Base-by-base conservation (phyloP, 2,113 vertebrate species). In the Ranitomeya variabilis region DNA sequence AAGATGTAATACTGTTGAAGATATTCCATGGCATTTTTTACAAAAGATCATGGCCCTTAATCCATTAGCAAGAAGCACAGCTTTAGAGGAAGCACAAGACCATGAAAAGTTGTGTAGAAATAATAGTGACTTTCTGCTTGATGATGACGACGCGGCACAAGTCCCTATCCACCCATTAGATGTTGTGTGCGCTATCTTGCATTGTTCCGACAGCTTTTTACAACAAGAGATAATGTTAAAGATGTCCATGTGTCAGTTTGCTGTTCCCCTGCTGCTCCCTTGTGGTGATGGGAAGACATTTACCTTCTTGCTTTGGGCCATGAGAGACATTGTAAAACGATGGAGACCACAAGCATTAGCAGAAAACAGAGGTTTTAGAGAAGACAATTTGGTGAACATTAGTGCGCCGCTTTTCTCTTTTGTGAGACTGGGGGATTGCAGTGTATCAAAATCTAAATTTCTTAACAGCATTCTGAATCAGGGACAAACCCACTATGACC, bases 191-290 rank as follows among this genome's bases (percentile, higher is more conserved):
- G 94, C 94, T 15, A 84, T 94, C 2, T 91, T 94, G 90, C 92
- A 95, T 85, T 95, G 94, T 69, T 90, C 96, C 15, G 94, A 95
- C 74, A 90, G 89, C 54, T 95, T 95, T 79, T 91, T 96, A 87
- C 95, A 92, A 9, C 91, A 94, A 31, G 93, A 95, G 80, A 88
- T 96, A 54, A 45, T 94, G 55, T 86, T 86, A 8, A 94, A 90
- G 80, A 95, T 96, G 95, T 94, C 93, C 83, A 91, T 92, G 2
- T 96, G 95, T 80, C 93, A 90, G 89, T 96, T 96, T 92, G 95
- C 96, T 26, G 92, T 97, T 13, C 96, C 96, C 52, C 90, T 97
- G 23, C 90, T 96, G 2, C 91, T 96, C 73, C 96, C 96, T 45
- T 91, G 93, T 52, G 60, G 91, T 16, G 89, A 93, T 82, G 93